These are phyloP conservation scores for Rhadina sibilatrix DNA, from an alignment of 2,113 vertebrate species.

Conservation along the genomic window DNA sequence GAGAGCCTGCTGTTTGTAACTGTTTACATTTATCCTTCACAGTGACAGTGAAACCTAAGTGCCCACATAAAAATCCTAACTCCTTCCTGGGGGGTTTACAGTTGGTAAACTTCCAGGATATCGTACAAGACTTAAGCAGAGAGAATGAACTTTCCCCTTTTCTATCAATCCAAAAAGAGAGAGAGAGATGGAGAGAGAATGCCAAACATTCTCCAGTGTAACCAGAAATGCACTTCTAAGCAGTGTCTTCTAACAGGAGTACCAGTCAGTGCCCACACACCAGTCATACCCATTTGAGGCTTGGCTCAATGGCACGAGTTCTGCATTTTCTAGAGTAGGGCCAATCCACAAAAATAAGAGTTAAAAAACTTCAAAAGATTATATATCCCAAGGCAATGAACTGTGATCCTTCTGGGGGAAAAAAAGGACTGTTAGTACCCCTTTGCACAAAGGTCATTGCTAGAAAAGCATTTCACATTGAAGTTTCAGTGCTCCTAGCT, in stretches of 20 bases:
- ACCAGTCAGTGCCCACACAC: slow-evolving; percentile 54
- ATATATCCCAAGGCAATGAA: slow-evolving; percentile 69
- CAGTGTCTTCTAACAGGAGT: not conserved
- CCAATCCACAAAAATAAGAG: slow-evolving; percentile 22
- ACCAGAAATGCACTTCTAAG: slow-evolving; percentile 55
- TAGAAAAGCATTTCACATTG: slow-evolving; percentile 67
- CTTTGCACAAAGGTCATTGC: slow-evolving; percentile 27
- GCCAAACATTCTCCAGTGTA: slow-evolving; percentile 17
- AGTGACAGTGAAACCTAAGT: slow-evolving; percentile 52
- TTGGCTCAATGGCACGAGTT: slow-evolving; percentile 62
- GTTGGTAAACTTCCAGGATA: slow-evolving; percentile 55
- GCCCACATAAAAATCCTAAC: not conserved
- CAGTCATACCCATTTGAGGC: slow-evolving; percentile 67
- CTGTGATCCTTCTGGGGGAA: slow-evolving; percentile 49
- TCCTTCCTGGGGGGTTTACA: slow-evolving; percentile 26
- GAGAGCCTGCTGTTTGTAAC: slow-evolving; percentile 54
- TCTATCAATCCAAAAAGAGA: slow-evolving; percentile 33
- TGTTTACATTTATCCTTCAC: slow-evolving; percentile 39
- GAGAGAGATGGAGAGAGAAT: slow-evolving; percentile 12
- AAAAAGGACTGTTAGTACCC: slow-evolving; percentile 48
- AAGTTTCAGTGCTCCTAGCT: slow-evolving; percentile 59
- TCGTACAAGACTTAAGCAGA: not conserved
- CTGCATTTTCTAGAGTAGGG: slow-evolving; percentile 54
- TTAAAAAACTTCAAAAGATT: slow-evolving; percentile 43
- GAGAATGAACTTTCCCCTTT: slow-evolving; percentile 21